These are phyloP conservation scores for Glandiceps talaboti DNA, from an alignment of 53 echinoderm and acorn worm species.

Conservation along the genomic window DNA sequence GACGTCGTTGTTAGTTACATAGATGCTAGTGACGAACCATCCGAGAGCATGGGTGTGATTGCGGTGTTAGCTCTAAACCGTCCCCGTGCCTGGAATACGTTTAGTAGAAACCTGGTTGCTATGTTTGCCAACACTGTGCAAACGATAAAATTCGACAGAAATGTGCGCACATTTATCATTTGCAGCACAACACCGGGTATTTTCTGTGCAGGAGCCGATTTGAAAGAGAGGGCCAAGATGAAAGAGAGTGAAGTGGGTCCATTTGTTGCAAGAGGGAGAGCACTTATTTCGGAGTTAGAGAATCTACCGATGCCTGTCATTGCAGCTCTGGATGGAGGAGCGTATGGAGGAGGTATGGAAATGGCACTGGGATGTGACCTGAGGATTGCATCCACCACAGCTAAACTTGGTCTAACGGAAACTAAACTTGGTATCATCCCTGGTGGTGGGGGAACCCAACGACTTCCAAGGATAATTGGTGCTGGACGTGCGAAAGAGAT, in stretches of 20 bases:
- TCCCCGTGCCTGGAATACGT: conserved; percentile 73
- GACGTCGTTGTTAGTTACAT: not conserved
- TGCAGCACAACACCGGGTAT: conserved; percentile 85
- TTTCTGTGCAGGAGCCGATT: conserved; percentile 93
- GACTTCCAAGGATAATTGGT: conserved; percentile 43
- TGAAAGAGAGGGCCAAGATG: conserved; percentile 80
- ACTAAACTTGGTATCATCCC: conserved; percentile 91
- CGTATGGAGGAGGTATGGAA: conserved; percentile 89
- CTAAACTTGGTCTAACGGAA: conserved; percentile 87
- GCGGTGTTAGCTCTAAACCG: conserved; percentile 78
- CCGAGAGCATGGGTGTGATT: conserved; percentile 6
- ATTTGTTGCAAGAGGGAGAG: conserved; percentile 57
- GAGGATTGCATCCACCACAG: conserved; percentile 56
- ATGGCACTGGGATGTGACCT: conserved; percentile 89
- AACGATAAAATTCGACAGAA: conserved; percentile 60
- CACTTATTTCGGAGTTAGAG: conserved; percentile 34
- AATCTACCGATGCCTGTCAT: conserved; percentile 86
- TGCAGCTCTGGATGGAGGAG: conserved; percentile 85
- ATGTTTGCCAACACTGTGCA: conserved; percentile 58
- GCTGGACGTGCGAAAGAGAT: conserved; percentile 78
- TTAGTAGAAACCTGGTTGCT: conserved; percentile 51
- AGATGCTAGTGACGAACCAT: not conserved
- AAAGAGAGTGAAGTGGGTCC: conserved; percentile 77
- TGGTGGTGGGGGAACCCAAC: conserved; percentile 95
- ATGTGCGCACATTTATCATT: conserved; percentile 66